These are phyloP conservation scores for Dynastes hyllus DNA, from an alignment of 2,888 invertebrate species.

Conservation along the genomic window DNA sequence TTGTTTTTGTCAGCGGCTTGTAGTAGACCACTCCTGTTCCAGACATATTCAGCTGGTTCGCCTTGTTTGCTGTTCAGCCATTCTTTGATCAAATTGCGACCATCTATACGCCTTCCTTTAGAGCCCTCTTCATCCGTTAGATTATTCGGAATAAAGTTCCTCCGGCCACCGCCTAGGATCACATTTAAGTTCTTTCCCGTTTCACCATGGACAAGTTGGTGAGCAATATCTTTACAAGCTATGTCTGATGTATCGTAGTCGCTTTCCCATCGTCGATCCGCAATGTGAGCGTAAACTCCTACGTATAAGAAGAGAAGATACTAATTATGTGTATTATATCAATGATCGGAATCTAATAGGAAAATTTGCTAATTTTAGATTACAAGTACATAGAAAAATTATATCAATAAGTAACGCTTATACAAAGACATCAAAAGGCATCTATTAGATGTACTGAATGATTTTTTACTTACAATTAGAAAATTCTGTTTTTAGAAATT, in stretches of 20 bases:
- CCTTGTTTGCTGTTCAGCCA: slow-evolving; percentile 77
- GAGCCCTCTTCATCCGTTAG: slow-evolving; percentile 72
- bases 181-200: slow-evolving; percentile 84
- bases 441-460: too few relatives aligned
- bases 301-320: not conserved
- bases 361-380: too few relatives aligned
- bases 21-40: slow-evolving; percentile 68
- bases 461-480: too few relatives aligned
- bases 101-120: slow-evolving; percentile 76
- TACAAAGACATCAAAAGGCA: too few relatives aligned
- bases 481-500: too few relatives aligned
- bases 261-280: slow-evolving; percentile 83
- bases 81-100: slow-evolving; percentile 77
- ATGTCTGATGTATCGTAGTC: slow-evolving; percentile 73
- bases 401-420: too few relatives aligned
- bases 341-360: too few relatives aligned
- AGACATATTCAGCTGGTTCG: not conserved
- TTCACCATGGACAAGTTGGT: slow-evolving; percentile 78
- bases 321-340: too few relatives aligned
- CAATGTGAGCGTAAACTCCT: slow-evolving; percentile 78
- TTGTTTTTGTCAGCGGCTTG: slow-evolving; percentile 74
- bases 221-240: slow-evolving; percentile 82
- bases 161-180: slow-evolving; percentile 84
- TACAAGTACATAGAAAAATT: too few relatives aligned
- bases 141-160: slow-evolving; percentile 77